phyloP scores from a whole-genome alignment of 2,797 vertebrate genomes.

The Selene dorsalis region DNA sequence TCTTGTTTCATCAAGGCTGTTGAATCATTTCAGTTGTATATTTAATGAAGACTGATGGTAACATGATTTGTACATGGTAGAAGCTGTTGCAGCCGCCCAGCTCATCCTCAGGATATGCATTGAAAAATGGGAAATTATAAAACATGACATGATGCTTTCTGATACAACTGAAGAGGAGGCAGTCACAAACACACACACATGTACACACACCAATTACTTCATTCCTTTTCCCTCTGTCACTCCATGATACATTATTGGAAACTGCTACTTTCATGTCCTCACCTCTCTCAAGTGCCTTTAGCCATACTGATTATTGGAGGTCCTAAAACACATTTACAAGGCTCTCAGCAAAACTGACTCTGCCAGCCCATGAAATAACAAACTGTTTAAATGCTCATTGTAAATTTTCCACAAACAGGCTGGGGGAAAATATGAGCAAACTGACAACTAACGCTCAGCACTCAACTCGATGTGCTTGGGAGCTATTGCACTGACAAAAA shows the following conservation, averaged over 20 bases:
- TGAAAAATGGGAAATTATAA: conserved; percentile 12
- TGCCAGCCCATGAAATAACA: conserved; percentile 76
- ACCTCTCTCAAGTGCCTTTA: conserved; percentile 43
- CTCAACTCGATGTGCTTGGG: conserved; percentile 62
- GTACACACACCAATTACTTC: conserved; percentile 11
- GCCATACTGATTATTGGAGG: conserved; percentile 53
- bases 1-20: conserved; percentile 40
- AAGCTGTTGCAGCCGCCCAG: conserved; percentile 22
- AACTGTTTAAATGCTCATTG: conserved; percentile 72
- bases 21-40: conserved; percentile 39
- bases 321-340: conserved; percentile 71
- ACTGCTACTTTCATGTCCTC: conserved; percentile 38
- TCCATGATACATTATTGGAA: conserved; percentile 47
- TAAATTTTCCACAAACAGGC: conserved; percentile 67
- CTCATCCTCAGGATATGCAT: neutral
- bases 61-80: conserved; percentile 36
- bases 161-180: neutral
- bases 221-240: conserved; percentile 17
- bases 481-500: conserved; percentile 67
- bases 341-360: conserved; percentile 65
- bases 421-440: conserved; percentile 69
- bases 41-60: conserved; percentile 60
- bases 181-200: conserved; percentile 12
- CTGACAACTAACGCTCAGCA: conserved; percentile 60
- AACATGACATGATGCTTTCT: conserved; percentile 23